Conservation (phyloP, 2,113 vertebrate genomes). For the Esox niger region DNA sequence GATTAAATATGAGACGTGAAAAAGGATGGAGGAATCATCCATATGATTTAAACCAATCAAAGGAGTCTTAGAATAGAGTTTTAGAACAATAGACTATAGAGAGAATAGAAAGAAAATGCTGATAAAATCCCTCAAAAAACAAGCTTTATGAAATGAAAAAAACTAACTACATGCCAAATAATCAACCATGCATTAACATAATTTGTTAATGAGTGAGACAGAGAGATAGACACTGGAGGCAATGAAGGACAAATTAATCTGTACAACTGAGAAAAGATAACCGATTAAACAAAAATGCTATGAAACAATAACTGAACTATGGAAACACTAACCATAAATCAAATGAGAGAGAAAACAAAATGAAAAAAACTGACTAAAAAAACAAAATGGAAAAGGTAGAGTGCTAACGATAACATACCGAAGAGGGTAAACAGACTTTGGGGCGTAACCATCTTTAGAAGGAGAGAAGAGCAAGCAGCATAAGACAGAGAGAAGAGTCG, state of each 20-base stretch:
- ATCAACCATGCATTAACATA: too few relatives aligned
- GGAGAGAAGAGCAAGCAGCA: constrained; percentile 60
- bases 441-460: constrained; percentile 88
- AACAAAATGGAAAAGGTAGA: constrained; percentile 89
- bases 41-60: constrained; percentile 76
- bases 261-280: constrained; percentile 16
- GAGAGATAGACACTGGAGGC: constrained; percentile 39
- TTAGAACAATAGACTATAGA: constrained; percentile 35
- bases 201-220: neutral
- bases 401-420: constrained; percentile 89
- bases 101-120: neutral
- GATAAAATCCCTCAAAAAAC: too few relatives aligned
- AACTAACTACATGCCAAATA: neutral
- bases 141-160: neutral
- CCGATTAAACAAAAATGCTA: constrained; percentile 11
- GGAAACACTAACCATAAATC: constrained; percentile 76
- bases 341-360: constrained; percentile 81
- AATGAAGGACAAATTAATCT: constrained; percentile 26
- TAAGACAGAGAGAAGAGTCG: constrained; percentile 49
- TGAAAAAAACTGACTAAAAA: constrained; percentile 69
- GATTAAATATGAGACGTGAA: constrained; percentile 77
- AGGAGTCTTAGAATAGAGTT: constrained; percentile 25
- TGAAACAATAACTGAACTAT: too few relatives aligned
- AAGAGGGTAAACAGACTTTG: constrained; percentile 70
- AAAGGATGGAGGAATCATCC: constrained; percentile 73